Evolutionary conservation across 92 coral and sea anemone genomes (phyloP), one percentile per base, ranked within the genome.

Genomic region (Scolanthus callimorphus): DNA sequence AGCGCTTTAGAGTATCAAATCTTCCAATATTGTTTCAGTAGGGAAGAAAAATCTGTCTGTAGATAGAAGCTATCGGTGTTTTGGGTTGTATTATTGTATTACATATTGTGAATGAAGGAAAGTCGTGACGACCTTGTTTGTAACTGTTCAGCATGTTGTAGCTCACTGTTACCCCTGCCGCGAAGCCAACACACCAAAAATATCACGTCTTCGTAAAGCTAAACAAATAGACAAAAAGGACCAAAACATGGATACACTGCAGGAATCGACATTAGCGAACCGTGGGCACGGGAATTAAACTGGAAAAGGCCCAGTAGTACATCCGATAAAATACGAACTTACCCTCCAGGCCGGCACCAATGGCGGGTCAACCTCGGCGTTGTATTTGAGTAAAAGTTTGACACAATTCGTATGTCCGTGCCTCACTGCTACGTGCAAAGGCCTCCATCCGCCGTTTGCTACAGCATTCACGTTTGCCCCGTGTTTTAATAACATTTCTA

Each of bases 371-470:
- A 94, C 99, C 78, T 89, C 94, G 17, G 99, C 99, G 65, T 75
- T 79, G 65, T 77, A 94, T 57, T 62, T 60, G 2, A 94, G 87
- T 23, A 94, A 83, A 39, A 94, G 83, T 55, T 94, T 86, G 51
- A 94, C 99, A 60, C 99, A 94, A 70, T 57, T 66, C 46, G 95
- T 84, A 70, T 94, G 99, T 63, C 97, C 99, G 62, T 94, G 99
- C 25, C 96, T 86, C 34, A 90, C 99, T 38, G 99, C 96, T 49
- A 89, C 86, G 51, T 94, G 99, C 39, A 94, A 70, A 51, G 99
- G 87, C 53, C 94, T 82, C 99, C 99, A 94, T 47, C 99, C 99
- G 49, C 99, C 97, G 60, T 83, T 84, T 57, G 99, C 99, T 60
- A 91, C 81, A 25, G 99, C 96, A 84, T 94, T 79, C 49, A 85